Evolutionary conservation across 2,113 vertebrate genomes (phyloP).

Genomic region (Heterotilapia buettikoferi): DNA sequence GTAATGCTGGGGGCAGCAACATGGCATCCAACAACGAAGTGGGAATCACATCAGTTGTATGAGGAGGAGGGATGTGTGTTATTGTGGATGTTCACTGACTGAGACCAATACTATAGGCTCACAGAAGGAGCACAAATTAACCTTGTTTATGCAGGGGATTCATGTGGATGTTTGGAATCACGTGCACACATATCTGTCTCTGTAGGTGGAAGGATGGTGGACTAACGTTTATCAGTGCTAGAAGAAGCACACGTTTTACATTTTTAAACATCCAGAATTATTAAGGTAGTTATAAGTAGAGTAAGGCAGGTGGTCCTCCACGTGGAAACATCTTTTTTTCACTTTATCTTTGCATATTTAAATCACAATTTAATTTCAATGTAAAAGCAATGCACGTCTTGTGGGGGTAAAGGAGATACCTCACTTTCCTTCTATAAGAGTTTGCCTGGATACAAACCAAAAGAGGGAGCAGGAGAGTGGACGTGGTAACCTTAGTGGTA

Average conservation of each 20-base stretch:
- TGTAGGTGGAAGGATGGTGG: not conserved
- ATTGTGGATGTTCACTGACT: constrained; percentile 59
- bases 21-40: constrained; percentile 35
- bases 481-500: constrained; percentile 9
- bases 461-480: not conserved
- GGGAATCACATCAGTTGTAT: not conserved
- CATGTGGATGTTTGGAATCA: not conserved
- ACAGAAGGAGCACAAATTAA: constrained; percentile 29
- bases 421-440: not conserved
- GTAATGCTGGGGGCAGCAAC: constrained; percentile 32
- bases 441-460: not conserved
- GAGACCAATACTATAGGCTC: constrained; percentile 26
- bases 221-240: not conserved
- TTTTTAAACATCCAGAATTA: constrained; percentile 34
- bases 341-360: not conserved
- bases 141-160: not conserved
- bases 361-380: not conserved
- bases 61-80: not conserved
- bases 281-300: not conserved
- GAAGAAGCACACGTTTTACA: not conserved
- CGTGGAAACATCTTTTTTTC: not conserved
- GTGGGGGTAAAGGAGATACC: not conserved
- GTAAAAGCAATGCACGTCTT: not conserved
- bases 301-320: not conserved
- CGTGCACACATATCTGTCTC: not conserved